Evolutionary conservation across 2,113 vertebrate species (phyloP).

Genomic region (Calidris pugnax): DNA sequence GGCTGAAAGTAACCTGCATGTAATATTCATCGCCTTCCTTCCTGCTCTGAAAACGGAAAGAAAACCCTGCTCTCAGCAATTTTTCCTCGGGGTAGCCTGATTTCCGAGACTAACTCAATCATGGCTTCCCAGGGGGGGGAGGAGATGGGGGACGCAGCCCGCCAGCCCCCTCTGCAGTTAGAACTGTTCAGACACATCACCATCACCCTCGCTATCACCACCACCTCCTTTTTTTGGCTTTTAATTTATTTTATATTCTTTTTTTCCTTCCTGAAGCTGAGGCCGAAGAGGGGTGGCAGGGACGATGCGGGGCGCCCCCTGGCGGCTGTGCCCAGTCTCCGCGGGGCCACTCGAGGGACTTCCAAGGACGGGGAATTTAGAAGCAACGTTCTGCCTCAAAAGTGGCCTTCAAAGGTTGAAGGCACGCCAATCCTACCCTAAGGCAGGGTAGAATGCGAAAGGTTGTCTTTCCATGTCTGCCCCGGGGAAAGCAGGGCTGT

Average conservation of each 20-base stretch:
- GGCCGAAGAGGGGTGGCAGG: too few relatives aligned
- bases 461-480: background rate
- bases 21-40: constrained; percentile 16
- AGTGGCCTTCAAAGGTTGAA: background rate
- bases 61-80: background rate
- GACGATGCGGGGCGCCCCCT: background rate
- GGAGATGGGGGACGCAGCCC: background rate
- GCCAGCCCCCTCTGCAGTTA: background rate
- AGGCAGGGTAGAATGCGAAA: accelerated
- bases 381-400: background rate
- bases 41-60: background rate
- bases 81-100: background rate
- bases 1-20: background rate
- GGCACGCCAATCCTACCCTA: too few relatives aligned
- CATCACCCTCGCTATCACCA: too few relatives aligned
- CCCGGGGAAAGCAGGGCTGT: background rate
- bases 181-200: background rate
- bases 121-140: background rate
- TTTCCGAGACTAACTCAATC: background rate
- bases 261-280: background rate
- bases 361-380: accelerated
- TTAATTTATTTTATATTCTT: background rate
- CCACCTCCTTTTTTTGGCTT: accelerated
- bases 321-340: background rate
- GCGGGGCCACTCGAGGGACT: accelerated